Evolutionary conservation across 2,797 vertebrate genomes (phyloP).

Genomic region (Serranus cabrilla): DNA sequence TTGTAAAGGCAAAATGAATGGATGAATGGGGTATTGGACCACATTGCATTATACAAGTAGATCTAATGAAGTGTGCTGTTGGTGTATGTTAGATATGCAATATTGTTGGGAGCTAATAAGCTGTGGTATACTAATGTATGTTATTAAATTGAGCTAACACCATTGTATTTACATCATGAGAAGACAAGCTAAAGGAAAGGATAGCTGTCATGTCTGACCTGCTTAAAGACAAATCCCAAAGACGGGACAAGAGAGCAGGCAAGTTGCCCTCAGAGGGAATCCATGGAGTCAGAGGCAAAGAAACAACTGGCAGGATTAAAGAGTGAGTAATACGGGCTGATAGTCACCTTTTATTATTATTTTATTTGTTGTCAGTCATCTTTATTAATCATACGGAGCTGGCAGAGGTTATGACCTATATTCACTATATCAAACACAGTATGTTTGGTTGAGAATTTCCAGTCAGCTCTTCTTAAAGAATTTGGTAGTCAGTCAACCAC

Average conservation of each 20-base stretch:
- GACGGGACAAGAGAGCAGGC: conserved; percentile 80
- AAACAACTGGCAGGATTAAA: conserved; percentile 77
- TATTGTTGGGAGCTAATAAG: too few relatives aligned
- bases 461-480: not conserved
- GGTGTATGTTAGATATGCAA: too few relatives aligned
- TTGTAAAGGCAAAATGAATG: too few relatives aligned
- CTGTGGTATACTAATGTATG: not conserved
- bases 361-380: not conserved
- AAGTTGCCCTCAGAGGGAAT: conserved; percentile 82
- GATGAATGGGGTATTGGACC: too few relatives aligned
- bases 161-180: not conserved
- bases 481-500: not conserved
- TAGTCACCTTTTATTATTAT: not conserved
- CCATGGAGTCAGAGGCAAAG: conserved; percentile 81
- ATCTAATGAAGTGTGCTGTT: not conserved
- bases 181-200: too few relatives aligned
- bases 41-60: too few relatives aligned
- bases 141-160: conserved; percentile 1
- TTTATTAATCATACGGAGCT: not conserved
- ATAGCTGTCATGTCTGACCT: conserved; percentile 80
- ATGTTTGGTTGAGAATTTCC: not conserved
- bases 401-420: too few relatives aligned
- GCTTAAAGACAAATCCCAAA: conserved; percentile 76
- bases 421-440: too few relatives aligned
- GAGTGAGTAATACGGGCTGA: conserved; percentile 80